These are phyloP conservation scores for Nanorana parkeri DNA, from an alignment of 2,113 vertebrate genomes.

Conservation along the genomic window DNA sequence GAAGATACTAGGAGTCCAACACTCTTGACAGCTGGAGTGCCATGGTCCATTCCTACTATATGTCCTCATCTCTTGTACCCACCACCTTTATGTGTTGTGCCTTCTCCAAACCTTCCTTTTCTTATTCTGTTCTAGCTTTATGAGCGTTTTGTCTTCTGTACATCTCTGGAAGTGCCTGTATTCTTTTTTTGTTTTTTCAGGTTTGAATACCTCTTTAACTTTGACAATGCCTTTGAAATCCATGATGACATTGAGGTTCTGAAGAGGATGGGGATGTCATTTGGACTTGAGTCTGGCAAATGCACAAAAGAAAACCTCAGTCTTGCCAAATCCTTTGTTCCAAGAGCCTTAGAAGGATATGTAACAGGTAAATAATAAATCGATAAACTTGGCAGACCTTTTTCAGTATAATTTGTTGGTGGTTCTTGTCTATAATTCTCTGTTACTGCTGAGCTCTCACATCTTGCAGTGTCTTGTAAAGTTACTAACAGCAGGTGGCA, in stretches of 20 bases:
- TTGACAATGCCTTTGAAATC: conserved; percentile 87
- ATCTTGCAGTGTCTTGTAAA: neutral
- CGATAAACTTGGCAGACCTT: neutral
- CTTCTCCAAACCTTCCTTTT: too few relatives aligned
- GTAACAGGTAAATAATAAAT: conserved; percentile 74
- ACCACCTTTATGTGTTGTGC: too few relatives aligned
- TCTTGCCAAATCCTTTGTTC: conserved; percentile 81
- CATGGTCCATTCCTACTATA: too few relatives aligned
- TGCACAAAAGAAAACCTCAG: conserved; percentile 80
- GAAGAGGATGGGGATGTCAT: conserved; percentile 86
- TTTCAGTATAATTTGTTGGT: neutral
- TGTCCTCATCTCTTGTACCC: too few relatives aligned
- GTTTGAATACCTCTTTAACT: conserved; percentile 89
- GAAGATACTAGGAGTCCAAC: neutral
- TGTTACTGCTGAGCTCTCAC: too few relatives aligned
- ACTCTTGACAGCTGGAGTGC: neutral
- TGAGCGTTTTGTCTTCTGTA: neutral
- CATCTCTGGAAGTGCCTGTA: neutral
- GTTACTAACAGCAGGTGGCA: conserved; percentile 15
- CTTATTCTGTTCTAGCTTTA: neutral
- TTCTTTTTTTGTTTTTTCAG: conserved; percentile 65
- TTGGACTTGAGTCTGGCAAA: conserved; percentile 80
- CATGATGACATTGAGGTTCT: conserved; percentile 85
- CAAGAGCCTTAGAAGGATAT: conserved; percentile 83
- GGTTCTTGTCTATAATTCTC: neutral